Evolutionary conservation across 35 echinoderm and acorn worm species (phyloP).

Genomic region (Apostichopus californicus): DNA sequence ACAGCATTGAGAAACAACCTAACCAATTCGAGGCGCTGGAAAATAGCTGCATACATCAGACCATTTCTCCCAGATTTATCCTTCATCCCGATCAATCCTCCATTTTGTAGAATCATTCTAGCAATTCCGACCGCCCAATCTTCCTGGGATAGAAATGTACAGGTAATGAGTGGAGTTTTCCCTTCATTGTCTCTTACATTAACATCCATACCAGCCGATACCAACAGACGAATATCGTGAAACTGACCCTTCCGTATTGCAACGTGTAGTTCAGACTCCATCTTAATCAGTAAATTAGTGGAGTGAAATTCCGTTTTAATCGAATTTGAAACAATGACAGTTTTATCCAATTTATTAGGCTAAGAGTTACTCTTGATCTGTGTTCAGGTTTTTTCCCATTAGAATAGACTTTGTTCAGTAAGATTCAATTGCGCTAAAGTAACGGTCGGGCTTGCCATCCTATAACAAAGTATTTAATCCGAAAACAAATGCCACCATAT

Average conservation of each 20-base stretch:
- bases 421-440: too few species aligned
- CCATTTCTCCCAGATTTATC: slow-evolving; percentile 82
- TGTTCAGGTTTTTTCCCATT: too few species aligned
- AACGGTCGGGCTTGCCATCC: too few species aligned
- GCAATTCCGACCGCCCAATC: slow-evolving; percentile 88
- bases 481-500: too few species aligned
- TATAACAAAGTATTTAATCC: too few species aligned
- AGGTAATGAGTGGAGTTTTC: slow-evolving; percentile 76
- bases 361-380: too few species aligned
- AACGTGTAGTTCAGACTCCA: slow-evolving; percentile 46
- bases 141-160: slow-evolving; percentile 73
- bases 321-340: too few species aligned
- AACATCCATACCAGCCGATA: slow-evolving; percentile 64
- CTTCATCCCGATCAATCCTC: slow-evolving; percentile 67
- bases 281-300: neutral
- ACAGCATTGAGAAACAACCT: slow-evolving; percentile 72
- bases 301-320: too few species aligned
- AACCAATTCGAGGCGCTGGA: slow-evolving; percentile 61
- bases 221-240: slow-evolving; percentile 72
- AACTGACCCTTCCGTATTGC: slow-evolving; percentile 75
- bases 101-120: slow-evolving; percentile 76
- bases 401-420: too few species aligned
- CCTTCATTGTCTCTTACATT: slow-evolving; percentile 43
- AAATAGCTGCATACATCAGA: slow-evolving; percentile 81
- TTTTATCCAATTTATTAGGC: too few species aligned